Base-by-base conservation (phyloP, 2,797 vertebrate species). In the Cephalopachus bancanus region DNA sequence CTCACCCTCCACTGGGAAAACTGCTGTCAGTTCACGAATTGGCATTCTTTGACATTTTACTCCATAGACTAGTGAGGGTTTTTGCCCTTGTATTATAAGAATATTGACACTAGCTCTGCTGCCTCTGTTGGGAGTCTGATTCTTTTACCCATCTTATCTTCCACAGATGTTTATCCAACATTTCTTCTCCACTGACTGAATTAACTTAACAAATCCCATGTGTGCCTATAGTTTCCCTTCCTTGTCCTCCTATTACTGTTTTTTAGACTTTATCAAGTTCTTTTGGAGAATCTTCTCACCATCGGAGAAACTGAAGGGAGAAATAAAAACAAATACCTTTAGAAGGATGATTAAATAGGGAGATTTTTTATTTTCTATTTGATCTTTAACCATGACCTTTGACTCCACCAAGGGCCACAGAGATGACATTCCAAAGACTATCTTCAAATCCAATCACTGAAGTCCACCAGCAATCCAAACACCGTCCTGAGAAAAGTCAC, bases 41-140 rank as follows among this genome's bases (percentile, higher is more conserved):
- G 88, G n/a, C 69, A 95, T 86, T 97, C 76, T 87, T 19, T 78
- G 83, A 76, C 89, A 79, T 92, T 96, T 95, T 97, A 89, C 37
- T 30, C 84, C 49, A 76, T 71, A 94, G n/a, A 24, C 16, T 64
- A 60, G 28, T 33, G 74, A 87, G 10, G 20, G 1, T 96, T 97
- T 98, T 26, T 83, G 53, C 76, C 93, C 49, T 93, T 55, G 33
- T 60, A 49, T 67, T 97, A 53, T 15, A 89, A 96, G 65, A 67
- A 80, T 44, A 94, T 81, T 79, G 94, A 62, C 72, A 26, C 15
- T 72, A 84, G 15, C 60, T 69, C 57, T 96, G 10, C 10, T 79
- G 4, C 57, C 19, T 92, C 51, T 88, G 15, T 60, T 75, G 17
- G 7, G 33, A 94, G 51, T 17, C 64, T 1, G 19, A n/a, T 67